phyloP scores from a whole-genome alignment of 2,888 invertebrate species.

The Gortyna flavago region DNA sequence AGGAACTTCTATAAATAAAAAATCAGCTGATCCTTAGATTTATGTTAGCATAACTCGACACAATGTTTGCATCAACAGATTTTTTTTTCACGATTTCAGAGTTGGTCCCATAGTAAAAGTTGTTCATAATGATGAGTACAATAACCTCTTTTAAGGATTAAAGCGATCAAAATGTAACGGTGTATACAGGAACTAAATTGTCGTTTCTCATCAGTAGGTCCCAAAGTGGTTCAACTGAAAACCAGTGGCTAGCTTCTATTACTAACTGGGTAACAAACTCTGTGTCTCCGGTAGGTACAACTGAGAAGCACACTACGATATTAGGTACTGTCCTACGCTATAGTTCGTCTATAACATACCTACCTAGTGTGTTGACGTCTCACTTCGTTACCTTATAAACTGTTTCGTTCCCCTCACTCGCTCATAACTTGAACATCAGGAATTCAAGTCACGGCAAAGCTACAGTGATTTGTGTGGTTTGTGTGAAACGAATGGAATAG shows the following conservation, averaged over 20 bases:
- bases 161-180: too few relatives aligned
- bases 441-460: conserved; percentile 64
- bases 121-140: too few relatives aligned
- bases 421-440: conserved; percentile 52
- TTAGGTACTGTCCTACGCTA: not conserved
- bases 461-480: conserved; percentile 82
- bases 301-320: not conserved
- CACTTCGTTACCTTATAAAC: conserved; percentile 5
- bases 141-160: too few relatives aligned
- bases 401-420: not conserved
- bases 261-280: not conserved
- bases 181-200: not conserved
- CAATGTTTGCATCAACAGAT: too few relatives aligned
- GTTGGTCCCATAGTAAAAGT: too few relatives aligned
- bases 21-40: too few relatives aligned
- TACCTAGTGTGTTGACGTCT: not conserved
- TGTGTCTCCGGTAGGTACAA: not conserved
- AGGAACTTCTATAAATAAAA: too few relatives aligned
- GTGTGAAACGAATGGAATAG: conserved; percentile 82
- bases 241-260: too few relatives aligned
- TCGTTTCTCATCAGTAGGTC: not conserved
- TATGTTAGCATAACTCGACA: too few relatives aligned
- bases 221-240: not conserved
- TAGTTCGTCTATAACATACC: not conserved
- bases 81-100: too few relatives aligned